Evolutionary conservation across 2,113 vertebrate species (phyloP).

Genomic region (Nothoprocta perdicaria): DNA sequence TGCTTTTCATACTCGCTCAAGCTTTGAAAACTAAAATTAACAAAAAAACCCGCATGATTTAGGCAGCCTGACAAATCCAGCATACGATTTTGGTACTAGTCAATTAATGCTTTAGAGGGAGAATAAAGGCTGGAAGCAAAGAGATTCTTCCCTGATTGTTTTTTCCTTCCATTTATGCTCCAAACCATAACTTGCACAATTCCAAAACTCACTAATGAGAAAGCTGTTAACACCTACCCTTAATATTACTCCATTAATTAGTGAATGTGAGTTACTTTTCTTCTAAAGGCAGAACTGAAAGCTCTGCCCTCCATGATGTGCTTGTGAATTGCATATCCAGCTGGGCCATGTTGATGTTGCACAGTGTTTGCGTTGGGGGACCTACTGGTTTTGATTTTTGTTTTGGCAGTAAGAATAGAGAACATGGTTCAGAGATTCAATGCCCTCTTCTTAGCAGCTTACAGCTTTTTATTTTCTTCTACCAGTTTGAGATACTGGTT

Average conservation of each 20-base stretch:
- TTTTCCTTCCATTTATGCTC: constrained; percentile 12
- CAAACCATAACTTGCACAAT: background rate
- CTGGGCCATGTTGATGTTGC: background rate
- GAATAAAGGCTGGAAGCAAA: background rate
- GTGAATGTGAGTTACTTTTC: background rate
- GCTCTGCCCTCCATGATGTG: background rate
- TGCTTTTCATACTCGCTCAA: background rate
- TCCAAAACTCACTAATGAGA: background rate
- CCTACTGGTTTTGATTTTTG: constrained; percentile 15
- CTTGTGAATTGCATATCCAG: background rate
- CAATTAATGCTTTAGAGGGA: background rate
- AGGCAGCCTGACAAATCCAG: background rate
- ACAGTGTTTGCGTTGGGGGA: background rate
- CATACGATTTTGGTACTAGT: background rate
- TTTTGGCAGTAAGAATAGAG: background rate
- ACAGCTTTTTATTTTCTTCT: background rate
- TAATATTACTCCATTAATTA: background rate
- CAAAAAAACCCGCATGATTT: background rate
- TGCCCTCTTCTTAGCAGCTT: background rate
- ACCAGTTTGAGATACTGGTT: background rate
- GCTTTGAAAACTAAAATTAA: background rate
- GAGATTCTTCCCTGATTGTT: background rate
- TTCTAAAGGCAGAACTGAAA: background rate
- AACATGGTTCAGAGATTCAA: background rate
- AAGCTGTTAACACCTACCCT: background rate